A percentile compares a stretch with the other conserved stretches of the same genome.
phyloP scores from a whole-genome alignment of 2,888 invertebrate genomes.

The Machimus rusticus region DNA sequence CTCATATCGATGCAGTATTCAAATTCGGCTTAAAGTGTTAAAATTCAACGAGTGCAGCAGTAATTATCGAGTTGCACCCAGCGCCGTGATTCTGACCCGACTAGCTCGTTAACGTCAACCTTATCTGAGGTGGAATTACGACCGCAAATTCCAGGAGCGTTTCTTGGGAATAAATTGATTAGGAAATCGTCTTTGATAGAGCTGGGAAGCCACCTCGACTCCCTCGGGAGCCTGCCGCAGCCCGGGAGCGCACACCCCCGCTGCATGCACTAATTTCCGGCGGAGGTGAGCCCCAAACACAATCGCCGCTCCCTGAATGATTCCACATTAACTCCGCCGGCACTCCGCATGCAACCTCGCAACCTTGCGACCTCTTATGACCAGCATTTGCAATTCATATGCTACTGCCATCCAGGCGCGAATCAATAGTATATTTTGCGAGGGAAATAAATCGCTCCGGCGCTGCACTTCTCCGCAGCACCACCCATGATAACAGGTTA shows the following conservation, averaged over 20 bases:
- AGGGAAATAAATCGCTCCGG: conserved; percentile 25
- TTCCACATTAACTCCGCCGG: not conserved
- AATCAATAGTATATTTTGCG: not conserved
- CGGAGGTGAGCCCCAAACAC: conserved; percentile 9
- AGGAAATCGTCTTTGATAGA: conserved; percentile 21
- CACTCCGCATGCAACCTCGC: not conserved
- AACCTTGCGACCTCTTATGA: not conserved
- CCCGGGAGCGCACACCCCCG: not conserved
- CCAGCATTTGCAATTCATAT: not conserved
- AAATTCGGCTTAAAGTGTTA: conserved; percentile 36
- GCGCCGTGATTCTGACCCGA: not conserved
- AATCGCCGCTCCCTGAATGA: not conserved
- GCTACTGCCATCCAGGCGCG: not conserved
- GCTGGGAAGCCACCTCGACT: not conserved
- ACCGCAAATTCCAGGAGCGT: not conserved
- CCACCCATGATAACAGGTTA: not conserved
- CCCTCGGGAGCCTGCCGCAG: not conserved
- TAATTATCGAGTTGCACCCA: conserved; percentile 37
- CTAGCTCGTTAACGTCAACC: not conserved
- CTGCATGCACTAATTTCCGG: not conserved
- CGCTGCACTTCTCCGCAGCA: not conserved
- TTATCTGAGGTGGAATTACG: conserved; percentile 4
- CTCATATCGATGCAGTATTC: conserved; percentile 39
- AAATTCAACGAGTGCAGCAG: conserved; percentile 38
- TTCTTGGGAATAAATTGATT: conserved; percentile 25